A percentile compares a stretch with the other conserved stretches of the same genome.
Conservation (phyloP, 2,113 vertebrate species). For the Ammodytes dubius region DNA sequence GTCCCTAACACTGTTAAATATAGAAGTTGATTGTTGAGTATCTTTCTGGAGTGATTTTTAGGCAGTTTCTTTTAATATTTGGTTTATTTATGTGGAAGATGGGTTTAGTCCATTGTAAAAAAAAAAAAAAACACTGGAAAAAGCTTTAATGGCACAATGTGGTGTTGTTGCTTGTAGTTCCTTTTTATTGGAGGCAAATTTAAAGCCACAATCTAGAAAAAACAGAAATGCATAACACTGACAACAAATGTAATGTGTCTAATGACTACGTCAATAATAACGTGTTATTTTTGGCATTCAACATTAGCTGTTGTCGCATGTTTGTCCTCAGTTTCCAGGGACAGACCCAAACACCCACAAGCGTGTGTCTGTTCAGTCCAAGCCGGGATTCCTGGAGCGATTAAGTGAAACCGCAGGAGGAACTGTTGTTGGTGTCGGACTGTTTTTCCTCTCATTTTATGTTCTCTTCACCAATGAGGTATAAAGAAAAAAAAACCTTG, state of each 20-base stretch:
- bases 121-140: no score
- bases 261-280: not conserved
- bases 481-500: constrained; percentile 4
- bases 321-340: constrained; percentile 67
- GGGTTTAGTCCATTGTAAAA: no score
- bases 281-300: not conserved
- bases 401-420: constrained; percentile 92
- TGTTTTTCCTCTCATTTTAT: constrained; percentile 92
- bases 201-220: not conserved
- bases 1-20: not conserved
- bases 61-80: no score
- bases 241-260: no score
- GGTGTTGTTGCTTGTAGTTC: no score
- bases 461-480: constrained; percentile 98
- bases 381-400: constrained; percentile 94
- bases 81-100: no score
- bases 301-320: not conserved
- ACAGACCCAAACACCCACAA: constrained; percentile 79
- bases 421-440: constrained; percentile 87
- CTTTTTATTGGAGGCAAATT: not conserved
- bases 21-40: not conserved
- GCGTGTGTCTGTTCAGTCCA: constrained; percentile 78
- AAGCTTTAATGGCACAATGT: no score
- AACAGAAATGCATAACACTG: not conserved
- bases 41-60: not conserved